Evolutionary conservation across 2,113 vertebrate species (phyloP), one percentile per base, ranked within the genome.

Genomic region (Setophaga kirtlandii): DNA sequence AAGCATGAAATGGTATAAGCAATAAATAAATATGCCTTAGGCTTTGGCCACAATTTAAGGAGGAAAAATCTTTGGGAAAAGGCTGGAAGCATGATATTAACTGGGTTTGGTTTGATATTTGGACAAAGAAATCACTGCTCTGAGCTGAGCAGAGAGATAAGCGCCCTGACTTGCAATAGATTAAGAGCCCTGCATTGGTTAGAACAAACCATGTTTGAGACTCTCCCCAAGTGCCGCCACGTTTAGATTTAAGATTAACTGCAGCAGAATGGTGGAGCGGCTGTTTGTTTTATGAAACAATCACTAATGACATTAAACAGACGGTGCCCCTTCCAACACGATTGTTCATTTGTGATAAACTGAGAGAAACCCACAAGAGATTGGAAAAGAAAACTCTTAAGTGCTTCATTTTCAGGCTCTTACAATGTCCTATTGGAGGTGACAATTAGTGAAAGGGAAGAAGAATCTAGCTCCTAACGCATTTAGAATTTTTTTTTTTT

Each of bases 271-370:
- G 96, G 97, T 41, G 70, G 96, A 96, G 93, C 87, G 94, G 97
- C 98, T 98, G 98, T 98, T 98, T 98, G 98, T 97, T 98, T 98
- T 98, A 98, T 97, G 97, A 97, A 98, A 98, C 98, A 98, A 98
- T 98, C 97, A 93, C 98, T 98, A 98, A 98, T 98, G 98, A 98
- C 98, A 98, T 98, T 98, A 98, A 98, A 98, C 98, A 98, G 97
- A 98, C 96, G 96, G 97, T 97, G 98, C 96, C 97, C 98, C 98
- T 98, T 98, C 97, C 97, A 97, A 97, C 97, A 96, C 44, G 96
- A 98, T 98, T 97, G 98, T 97, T 98, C 98, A 95, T 97, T 97
- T 96, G 97, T 81, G 98, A 98, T 98, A 98, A 98, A 98, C 97
- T 78, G 96, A 97, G 97, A 97, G 97, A 97, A 98, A 96, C 97